Conservation (phyloP, 2,113 vertebrate species). For the Pelodiscus sinensis region DNA sequence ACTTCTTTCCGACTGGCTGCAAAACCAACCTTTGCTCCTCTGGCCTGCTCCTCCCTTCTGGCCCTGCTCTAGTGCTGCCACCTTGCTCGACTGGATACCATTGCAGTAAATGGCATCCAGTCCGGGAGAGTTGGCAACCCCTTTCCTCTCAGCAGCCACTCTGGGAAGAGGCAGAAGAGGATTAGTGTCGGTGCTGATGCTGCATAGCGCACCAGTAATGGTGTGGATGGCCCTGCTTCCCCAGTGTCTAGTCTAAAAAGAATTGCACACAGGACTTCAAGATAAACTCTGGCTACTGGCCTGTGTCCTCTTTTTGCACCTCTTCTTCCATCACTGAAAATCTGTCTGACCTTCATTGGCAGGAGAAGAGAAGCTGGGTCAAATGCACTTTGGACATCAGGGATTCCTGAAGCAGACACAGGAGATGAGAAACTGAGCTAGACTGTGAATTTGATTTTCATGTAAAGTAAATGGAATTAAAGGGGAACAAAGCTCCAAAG, state of each 20-base stretch:
- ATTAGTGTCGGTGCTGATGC: too few relatives aligned
- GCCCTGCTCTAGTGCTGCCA: too few relatives aligned
- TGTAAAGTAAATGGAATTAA: not conserved
- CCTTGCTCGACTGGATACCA: too few relatives aligned
- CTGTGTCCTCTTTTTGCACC: not conserved
- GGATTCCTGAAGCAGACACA: not conserved
- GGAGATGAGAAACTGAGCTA: not conserved
- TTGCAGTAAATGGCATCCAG: too few relatives aligned
- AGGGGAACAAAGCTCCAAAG: not conserved
- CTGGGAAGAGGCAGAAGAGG: too few relatives aligned
- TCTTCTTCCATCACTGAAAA: not conserved
- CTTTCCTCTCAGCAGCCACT: too few relatives aligned
- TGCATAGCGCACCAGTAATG: too few relatives aligned
- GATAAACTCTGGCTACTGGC: not conserved
- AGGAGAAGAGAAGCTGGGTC: not conserved
- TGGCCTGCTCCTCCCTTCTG: too few relatives aligned
- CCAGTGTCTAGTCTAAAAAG: not conserved
- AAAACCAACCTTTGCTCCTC: too few relatives aligned
- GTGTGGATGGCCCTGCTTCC: not conserved
- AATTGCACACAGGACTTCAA: not conserved
- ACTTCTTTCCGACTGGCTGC: too few relatives aligned
- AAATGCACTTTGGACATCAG: not conserved
- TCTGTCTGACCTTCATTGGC: not conserved
- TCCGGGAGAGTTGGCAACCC: too few relatives aligned
- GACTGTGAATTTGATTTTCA: not conserved